A percentile compares a stretch with the other conserved stretches of the same genome.
These are phyloP conservation scores for Bubo scandiacus DNA, from an alignment of 2,113 vertebrate genomes.

Conservation along the genomic window DNA sequence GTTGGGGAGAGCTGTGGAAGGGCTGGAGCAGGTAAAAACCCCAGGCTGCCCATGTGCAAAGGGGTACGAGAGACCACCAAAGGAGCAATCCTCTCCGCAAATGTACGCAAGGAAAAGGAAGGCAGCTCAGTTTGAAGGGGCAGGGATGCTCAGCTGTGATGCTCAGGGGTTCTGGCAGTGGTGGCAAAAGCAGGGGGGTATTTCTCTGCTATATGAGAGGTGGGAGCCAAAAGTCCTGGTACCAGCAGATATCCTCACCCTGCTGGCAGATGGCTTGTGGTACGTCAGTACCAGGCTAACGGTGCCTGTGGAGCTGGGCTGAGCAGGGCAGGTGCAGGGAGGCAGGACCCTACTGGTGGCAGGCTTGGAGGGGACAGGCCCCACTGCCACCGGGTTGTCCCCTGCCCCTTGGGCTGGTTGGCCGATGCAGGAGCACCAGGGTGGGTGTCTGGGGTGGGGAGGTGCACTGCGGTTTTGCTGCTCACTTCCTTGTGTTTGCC, in stretches of 20 bases:
- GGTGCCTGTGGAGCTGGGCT: neutral
- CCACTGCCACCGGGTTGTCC: neutral
- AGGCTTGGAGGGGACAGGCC: neutral
- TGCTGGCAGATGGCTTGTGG: fast-evolving
- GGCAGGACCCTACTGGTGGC: neutral
- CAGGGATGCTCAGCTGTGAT: neutral
- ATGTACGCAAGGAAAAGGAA: fast-evolving
- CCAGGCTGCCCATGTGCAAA: fast-evolving
- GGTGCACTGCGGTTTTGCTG: neutral
- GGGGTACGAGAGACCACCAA: fast-evolving
- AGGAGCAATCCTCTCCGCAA: neutral
- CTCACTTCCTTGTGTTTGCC: neutral
- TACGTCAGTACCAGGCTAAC: fast-evolving
- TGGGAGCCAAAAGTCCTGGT: neutral
- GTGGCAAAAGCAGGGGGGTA: neutral
- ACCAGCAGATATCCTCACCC: neutral
- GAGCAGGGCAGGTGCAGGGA: fast-evolving
- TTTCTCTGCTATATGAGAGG: fast-evolving
- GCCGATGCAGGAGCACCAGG: neutral
- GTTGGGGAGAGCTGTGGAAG: neutral
- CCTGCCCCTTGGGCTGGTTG: fast-evolving
- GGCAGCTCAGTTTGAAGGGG: neutral
- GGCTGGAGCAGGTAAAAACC: neutral
- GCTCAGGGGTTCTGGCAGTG: neutral
- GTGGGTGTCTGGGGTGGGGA: fast-evolving